phyloP scores from a whole-genome alignment of 2,113 vertebrate species.

The Oceanodroma tethys region DNA sequence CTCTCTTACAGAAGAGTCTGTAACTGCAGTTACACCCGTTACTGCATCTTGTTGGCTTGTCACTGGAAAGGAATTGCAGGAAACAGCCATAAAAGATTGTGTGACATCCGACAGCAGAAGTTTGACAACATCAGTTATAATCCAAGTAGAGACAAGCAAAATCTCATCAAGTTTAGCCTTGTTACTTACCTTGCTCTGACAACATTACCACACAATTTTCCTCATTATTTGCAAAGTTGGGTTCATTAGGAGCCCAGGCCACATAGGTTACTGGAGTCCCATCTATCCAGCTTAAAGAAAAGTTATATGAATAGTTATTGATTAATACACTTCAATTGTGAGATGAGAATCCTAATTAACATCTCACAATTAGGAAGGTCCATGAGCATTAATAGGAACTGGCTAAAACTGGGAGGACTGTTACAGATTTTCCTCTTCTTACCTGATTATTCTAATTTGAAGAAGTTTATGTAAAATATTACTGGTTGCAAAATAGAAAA shows the following conservation, averaged over 20 bases:
- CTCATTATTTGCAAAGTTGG: conserved; percentile 92
- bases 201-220: conserved; percentile 87
- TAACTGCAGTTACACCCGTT: too few species aligned
- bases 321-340: background rate
- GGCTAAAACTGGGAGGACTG: background rate
- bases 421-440: background rate
- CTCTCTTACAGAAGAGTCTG: too few species aligned
- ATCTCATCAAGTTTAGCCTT: background rate
- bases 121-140: background rate
- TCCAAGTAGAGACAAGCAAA: background rate
- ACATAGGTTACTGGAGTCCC: conserved; percentile 82
- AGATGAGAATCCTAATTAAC: background rate
- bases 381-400: background rate
- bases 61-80: background rate
- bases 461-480: background rate
- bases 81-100: background rate
- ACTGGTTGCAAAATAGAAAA: background rate
- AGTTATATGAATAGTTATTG: background rate
- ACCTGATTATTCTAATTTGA: background rate
- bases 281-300: conserved; percentile 86
- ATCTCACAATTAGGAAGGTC: background rate
- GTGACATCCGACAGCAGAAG: background rate
- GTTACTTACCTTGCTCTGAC: background rate
- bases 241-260: conserved; percentile 88
- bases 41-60: background rate